phyloP scores from a whole-genome alignment of 2,888 invertebrate species.

The Acronicta alni region DNA sequence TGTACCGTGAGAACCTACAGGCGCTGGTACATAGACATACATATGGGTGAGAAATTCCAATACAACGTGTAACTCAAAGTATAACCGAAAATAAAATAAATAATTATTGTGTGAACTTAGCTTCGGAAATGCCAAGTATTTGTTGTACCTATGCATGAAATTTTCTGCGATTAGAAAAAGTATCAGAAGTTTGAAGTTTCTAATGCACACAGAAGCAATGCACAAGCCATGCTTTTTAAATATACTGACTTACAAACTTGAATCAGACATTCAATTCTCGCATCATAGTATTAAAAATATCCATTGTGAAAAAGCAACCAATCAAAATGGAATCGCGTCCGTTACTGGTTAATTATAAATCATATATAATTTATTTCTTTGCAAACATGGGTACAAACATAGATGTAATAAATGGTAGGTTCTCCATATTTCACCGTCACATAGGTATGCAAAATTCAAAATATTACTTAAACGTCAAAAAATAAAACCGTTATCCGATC shows the following conservation, averaged over 20 bases:
- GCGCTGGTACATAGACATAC: conserved; percentile 6
- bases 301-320: neutral
- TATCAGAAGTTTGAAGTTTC: conserved; percentile 26
- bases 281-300: neutral
- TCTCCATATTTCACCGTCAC: no score
- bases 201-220: no score
- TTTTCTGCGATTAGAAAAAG: conserved; percentile 27
- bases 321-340: conserved; percentile 11
- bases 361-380: no score
- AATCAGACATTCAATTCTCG: no score
- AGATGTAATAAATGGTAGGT: no score
- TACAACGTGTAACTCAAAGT: neutral
- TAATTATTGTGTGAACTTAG: conserved; percentile 40
- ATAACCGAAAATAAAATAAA: conserved; percentile 4
- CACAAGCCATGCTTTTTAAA: no score
- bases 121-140: conserved; percentile 1
- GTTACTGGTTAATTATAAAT: conserved; percentile 19
- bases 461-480: no score
- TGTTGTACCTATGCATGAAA: conserved; percentile 1
- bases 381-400: no score
- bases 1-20: conserved; percentile 16
- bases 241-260: no score
- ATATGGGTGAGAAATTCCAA: conserved; percentile 12
- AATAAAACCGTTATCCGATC: conserved; percentile 14
- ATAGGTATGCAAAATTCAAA: no score